Base-by-base conservation (phyloP, 2,797 vertebrate species). In the Hypotaenidia okinawae region DNA sequence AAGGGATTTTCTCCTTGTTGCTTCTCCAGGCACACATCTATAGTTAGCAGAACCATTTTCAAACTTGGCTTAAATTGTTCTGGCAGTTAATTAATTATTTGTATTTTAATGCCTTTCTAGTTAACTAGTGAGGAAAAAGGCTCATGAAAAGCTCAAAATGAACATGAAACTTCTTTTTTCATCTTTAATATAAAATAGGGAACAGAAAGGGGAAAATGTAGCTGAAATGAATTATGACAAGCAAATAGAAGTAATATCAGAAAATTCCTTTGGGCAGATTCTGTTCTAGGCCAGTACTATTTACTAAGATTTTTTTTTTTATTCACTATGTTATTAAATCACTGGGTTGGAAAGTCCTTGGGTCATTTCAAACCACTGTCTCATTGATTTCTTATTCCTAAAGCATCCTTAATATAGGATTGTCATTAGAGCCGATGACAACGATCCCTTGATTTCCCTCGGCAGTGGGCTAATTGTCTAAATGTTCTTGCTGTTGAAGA, bases 181-280 rank as follows among this genome's bases (percentile, higher is more conserved):
- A 61, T 54, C 33, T 73, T 90, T 83, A 82, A 37, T 87, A 15
- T 32, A 61, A 66, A 76, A 82, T 28, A 52, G 75, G 23, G 35
- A 89, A 84, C 4, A 84, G 28, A 67, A 74, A 82, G 39, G 25
- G 87, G 54, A 13, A 95, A 75, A 70, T 57, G 32, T 39, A 79
- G 87, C 51, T 87, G 78, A 93, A 88, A 89, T 91, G 32, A 74
- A 75, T 94, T 89, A 66, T 32, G 82, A 68, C 82, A 96, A 86
- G 84, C 19, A 92, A 94, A 85, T 80, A 97, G 84, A 84, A 91
- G 75, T 83, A 95, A 43, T 75, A 95, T 58, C 89, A 83, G 72
- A 95, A 96, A 97, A 90, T 67, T 96, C 91, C 76, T 96, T 76
- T 89, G 49, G 87, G 91, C 90, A 94, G 81, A 91, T 95, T 94